phyloP scores from a whole-genome alignment of 1,140 invertebrate genomes.

The Aleiodes sp. region DNA sequence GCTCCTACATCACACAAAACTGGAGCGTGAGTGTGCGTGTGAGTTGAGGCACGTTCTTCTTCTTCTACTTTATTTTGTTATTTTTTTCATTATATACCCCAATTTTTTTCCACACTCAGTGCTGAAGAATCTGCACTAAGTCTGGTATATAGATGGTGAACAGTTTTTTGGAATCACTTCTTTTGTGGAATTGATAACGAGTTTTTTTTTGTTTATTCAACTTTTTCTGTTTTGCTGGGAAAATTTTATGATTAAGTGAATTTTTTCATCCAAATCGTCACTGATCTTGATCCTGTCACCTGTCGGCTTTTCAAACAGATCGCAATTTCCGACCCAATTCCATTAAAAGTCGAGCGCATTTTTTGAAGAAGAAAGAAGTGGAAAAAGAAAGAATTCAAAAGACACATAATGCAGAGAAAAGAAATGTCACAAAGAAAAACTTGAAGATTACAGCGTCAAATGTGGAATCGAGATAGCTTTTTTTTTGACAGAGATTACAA shows the following conservation, averaged over 20 bases:
- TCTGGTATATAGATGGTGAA: too few relatives aligned
- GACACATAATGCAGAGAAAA: background rate
- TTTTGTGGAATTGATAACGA: too few relatives aligned
- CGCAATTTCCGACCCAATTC: slow-evolving; percentile 15
- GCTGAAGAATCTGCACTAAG: too few relatives aligned
- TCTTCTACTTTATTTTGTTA: slow-evolving; percentile 10
- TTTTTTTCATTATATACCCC: background rate
- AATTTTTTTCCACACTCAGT: background rate
- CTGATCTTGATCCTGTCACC: slow-evolving; percentile 1
- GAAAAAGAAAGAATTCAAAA: background rate
- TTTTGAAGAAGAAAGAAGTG: too few relatives aligned
- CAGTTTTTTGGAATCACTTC: too few relatives aligned
- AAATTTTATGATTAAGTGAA: too few relatives aligned
- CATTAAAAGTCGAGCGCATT: slow-evolving; percentile 8
- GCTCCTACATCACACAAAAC: background rate
- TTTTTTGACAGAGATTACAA: background rate
- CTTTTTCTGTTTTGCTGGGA: too few relatives aligned
- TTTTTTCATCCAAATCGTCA: background rate
- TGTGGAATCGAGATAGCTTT: slow-evolving; percentile 8
- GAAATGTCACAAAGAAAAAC: slow-evolving; percentile 8
- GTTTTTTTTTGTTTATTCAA: too few relatives aligned
- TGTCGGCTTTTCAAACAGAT: background rate
- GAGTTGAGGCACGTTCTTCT: slow-evolving; percentile 5
- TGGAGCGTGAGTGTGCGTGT: background rate
- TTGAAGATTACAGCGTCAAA: slow-evolving; percentile 11